A percentile compares a stretch with the other conserved stretches of the same genome.
Evolutionary conservation across 2,888 invertebrate species (phyloP).

Genomic region (Chydorus sphaericus): DNA sequence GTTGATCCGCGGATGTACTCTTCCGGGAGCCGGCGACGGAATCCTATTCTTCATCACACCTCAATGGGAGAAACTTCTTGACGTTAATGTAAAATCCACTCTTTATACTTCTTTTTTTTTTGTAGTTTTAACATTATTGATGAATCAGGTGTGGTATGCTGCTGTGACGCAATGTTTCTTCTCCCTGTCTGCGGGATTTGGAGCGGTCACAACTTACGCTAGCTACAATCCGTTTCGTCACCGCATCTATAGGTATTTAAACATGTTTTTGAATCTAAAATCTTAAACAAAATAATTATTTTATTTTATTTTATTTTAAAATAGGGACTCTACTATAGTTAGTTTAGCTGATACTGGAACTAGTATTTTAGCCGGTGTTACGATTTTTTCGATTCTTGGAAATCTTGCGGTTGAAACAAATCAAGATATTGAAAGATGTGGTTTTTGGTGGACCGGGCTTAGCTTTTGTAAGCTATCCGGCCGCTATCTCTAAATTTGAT

Average conservation of each 20-base stretch:
- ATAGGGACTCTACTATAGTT: constrained; percentile 63
- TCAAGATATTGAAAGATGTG: constrained; percentile 42
- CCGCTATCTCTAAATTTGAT: constrained; percentile 60
- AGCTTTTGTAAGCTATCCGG: constrained; percentile 72
- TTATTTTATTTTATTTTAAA: constrained; percentile 13
- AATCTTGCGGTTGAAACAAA: constrained; percentile 53
- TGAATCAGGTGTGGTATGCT: constrained; percentile 52
- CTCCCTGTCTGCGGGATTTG: constrained; percentile 56
- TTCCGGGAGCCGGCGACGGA: constrained; percentile 55
- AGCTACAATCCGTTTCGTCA: constrained; percentile 59
- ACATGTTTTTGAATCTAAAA: neutral
- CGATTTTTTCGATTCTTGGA: constrained; percentile 69
- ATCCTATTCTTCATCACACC: constrained; percentile 65
- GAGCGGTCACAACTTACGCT: constrained; percentile 60
- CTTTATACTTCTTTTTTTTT: neutral
- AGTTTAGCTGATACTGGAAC: constrained; percentile 68
- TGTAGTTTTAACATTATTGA: neutral
- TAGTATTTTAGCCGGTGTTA: constrained; percentile 61
- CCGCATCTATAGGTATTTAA: constrained; percentile 46
- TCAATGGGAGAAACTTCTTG: constrained; percentile 55
- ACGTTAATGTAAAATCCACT: constrained; percentile 40
- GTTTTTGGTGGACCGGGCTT: constrained; percentile 58
- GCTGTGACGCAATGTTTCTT: constrained; percentile 68
- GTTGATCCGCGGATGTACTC: constrained; percentile 45
- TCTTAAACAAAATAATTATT: neutral